A percentile compares a stretch with the other conserved stretches of the same genome.
Evolutionary conservation across 2,888 invertebrate species (phyloP).

Genomic region (Phengaris arion): DNA sequence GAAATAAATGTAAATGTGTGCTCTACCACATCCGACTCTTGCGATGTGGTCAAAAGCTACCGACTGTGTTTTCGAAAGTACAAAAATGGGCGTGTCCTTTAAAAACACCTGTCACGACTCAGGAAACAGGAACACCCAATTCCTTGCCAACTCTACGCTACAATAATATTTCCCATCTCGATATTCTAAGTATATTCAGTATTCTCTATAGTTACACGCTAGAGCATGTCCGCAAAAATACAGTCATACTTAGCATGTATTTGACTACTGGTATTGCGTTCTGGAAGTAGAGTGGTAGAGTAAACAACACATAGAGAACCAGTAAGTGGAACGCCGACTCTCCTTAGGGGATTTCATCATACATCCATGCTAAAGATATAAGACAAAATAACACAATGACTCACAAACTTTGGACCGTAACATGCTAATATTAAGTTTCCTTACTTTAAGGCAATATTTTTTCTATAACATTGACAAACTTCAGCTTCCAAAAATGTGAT

Average conservation of each 20-base stretch:
- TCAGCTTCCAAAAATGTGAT: slow-evolving; percentile 18
- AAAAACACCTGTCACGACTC: neutral
- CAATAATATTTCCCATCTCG: neutral
- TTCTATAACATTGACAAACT: slow-evolving; percentile 23
- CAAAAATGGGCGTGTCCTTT: neutral
- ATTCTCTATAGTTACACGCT: neutral
- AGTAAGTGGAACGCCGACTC: too few species aligned
- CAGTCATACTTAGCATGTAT: too few species aligned
- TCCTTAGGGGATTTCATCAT: too few species aligned
- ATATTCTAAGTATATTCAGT: neutral
- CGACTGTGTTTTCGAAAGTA: neutral
- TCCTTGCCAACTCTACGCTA: neutral
- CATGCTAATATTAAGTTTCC: neutral
- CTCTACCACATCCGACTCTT: neutral
- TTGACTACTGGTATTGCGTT: too few species aligned
- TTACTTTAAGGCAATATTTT: slow-evolving; percentile 7
- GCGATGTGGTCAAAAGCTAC: neutral
- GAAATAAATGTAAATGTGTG: neutral
- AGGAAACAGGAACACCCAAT: neutral
- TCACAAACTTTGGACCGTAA: too few species aligned
- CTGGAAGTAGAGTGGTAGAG: too few species aligned
- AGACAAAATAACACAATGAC: too few species aligned
- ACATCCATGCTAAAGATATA: too few species aligned
- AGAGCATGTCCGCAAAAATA: neutral
- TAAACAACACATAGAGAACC: too few species aligned